Evolutionary conservation across 2,888 invertebrate genomes (phyloP), one percentile per base, ranked within the genome.

Genomic region (Nysson spinosus): DNA sequence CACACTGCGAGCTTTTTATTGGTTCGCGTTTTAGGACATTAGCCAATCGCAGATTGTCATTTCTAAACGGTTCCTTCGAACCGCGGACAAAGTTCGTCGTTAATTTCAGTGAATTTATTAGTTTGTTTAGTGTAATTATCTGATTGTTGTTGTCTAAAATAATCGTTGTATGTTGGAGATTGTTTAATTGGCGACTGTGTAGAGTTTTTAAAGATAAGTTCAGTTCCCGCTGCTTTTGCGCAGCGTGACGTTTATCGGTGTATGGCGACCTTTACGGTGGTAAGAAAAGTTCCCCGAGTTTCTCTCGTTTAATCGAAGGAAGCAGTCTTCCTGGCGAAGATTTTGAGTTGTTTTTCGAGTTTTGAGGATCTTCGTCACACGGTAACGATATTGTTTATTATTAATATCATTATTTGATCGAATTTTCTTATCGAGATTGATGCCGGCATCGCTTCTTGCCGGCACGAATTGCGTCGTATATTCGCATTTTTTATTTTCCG

Each of bases 181-280:
- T n/a, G n/a, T n/a, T n/a, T n/a, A n/a, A n/a, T n/a, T n/a, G n/a
- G n/a, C 24, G 11, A n/a, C n/a, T n/a, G n/a, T n/a, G 17, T 39
- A 57, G 17, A 47, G 12, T 58, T 54, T 46, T 26, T 47, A n/a
- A n/a, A n/a, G n/a, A n/a, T n/a, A n/a, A n/a, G n/a, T n/a, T n/a
- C n/a, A n/a, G n/a, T 20, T 50, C 35, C 49, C 34, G 67, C 50
- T 40, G 50, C 60, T 60, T 35, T 67, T 67, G 67, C 67, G 67
- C 67, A 67, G 60, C 20, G 40, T 39, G 50, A n/a, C n/a, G 6
- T 17, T 14, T 14, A 26, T 52, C 58, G 66, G 68, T 68, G 46
- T 72, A 72, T 72, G 73, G 63, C 71, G 71, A 68, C 63, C 55
- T 49, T 63, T 58, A 44, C 49, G 44, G 44, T 46, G 32, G 37